Evolutionary conservation across 2,113 vertebrate genomes (phyloP).

Genomic region (Scomber colias): DNA sequence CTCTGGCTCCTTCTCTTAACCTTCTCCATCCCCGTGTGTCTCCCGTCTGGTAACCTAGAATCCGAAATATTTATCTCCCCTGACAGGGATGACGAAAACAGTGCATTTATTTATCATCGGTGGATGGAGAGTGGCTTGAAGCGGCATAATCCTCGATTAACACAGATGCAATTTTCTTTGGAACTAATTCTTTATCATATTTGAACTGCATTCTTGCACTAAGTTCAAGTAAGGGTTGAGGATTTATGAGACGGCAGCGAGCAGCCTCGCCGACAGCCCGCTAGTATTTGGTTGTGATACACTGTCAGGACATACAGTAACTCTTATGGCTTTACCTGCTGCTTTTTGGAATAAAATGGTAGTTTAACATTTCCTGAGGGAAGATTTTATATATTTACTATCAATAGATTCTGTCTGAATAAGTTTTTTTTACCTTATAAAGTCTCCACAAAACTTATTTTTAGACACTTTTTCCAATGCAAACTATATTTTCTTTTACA

Average conservation of each 20-base stretch:
- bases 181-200: constrained; percentile 34
- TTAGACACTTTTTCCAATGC: constrained; percentile 27
- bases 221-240: constrained; percentile 10
- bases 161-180: constrained; percentile 18
- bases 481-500: constrained; percentile 28
- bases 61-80: constrained; percentile 45
- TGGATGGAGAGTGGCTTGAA: neutral
- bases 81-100: constrained; percentile 54
- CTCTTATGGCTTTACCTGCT: constrained; percentile 16
- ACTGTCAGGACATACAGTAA: constrained; percentile 3
- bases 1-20: neutral
- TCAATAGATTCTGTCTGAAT: constrained; percentile 11
- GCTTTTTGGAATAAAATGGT: constrained; percentile 16
- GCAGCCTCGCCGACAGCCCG: constrained; percentile 7
- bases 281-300: constrained; percentile 29
- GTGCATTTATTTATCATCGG: constrained; percentile 47
- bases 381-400: constrained; percentile 31
- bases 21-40: constrained; percentile 17
- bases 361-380: constrained; percentile 29
- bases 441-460: neutral
- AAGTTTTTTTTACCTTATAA: constrained; percentile 38
- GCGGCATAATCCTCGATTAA: constrained; percentile 51
- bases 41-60: constrained; percentile 55
- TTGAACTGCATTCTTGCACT: constrained; percentile 41
- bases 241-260: constrained; percentile 34